Evolutionary conservation across 2,797 vertebrate genomes (phyloP), one percentile per base, ranked within the genome.

Genomic region (Sylvia borin): DNA sequence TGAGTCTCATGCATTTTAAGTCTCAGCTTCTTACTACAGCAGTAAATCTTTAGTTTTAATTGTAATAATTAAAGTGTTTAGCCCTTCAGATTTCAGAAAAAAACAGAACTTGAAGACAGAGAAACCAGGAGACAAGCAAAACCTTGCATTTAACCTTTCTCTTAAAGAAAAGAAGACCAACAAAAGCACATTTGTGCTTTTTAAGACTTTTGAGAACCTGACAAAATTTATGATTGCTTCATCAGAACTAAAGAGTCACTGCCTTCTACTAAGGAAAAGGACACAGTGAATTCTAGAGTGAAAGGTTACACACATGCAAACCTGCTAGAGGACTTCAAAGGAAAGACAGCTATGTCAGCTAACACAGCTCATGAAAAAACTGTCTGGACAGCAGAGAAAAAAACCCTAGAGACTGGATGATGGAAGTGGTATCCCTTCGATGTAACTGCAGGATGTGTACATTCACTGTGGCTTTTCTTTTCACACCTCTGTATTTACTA

Each of bases 1-100:
- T 7, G 3, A 60, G 10, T 66, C 27, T 65, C 54, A 18, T 51
- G 22, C 16, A 12, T 70, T 90, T 62, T 83, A 78, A 34, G 36
- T 60, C 38, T 91, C 26, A 88, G 57, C 34, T 91, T 71, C 31
- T 85, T 75, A 73, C 58, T 54, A 72, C 5, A 31, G 34, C 54
- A 94, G 88, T 92, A 91, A 84, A 91, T 73, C 19, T 84, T 81
- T 57, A 47, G 31, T 50, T 93, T 83, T 61, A 51, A 85, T 62
- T 2, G 2, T 21, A 87, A 20, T n/a, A 38, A 71, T 34, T 82
- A 55, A 72, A 74, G 27, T 48, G 47, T 75, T 54, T 78, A 94
- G 16, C 6, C 8, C 7, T 6, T 81, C 0, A 1, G 38, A 43
- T 88, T 86, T 91, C 36, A 66, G 54, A 29, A 57, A 38, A 43